Evolutionary conservation across 2,113 vertebrate species (phyloP).

Genomic region (Oryzias curvinotus): DNA sequence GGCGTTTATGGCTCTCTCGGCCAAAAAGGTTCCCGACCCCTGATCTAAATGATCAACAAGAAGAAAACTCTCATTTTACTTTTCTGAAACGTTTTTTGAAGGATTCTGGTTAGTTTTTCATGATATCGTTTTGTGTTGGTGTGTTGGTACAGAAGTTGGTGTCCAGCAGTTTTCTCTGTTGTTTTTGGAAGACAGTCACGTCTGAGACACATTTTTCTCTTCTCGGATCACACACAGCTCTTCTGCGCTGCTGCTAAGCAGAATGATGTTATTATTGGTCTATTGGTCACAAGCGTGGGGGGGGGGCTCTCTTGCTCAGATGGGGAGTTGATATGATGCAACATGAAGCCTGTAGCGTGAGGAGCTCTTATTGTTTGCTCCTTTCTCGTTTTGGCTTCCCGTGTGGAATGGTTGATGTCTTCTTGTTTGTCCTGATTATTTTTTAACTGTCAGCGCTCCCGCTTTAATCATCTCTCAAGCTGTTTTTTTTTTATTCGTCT

Average conservation of each 20-base stretch:
- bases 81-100: too few species aligned
- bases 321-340: conserved; percentile 37
- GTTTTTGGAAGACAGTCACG: conserved; percentile 4
- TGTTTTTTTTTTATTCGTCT: conserved; percentile 2
- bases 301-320: conserved; percentile 31
- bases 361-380: conserved; percentile 24
- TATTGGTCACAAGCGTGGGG: conserved; percentile 41
- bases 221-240: conserved; percentile 19
- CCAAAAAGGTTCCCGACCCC: too few species aligned
- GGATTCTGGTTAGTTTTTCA: too few species aligned
- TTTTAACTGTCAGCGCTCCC: conserved; percentile 14
- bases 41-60: too few species aligned
- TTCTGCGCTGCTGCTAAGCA: conserved; percentile 19
- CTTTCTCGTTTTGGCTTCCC: conserved; percentile 17
- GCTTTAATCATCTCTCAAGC: conserved; percentile 33
- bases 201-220: not conserved
- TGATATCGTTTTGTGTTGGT: too few species aligned
- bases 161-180: too few species aligned
- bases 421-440: conserved; percentile 15
- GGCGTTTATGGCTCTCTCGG: too few species aligned
- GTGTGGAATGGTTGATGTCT: conserved; percentile 12
- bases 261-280: conserved; percentile 40
- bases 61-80: too few species aligned
- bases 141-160: too few species aligned
- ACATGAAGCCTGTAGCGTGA: conserved; percentile 5